These are phyloP conservation scores for Thera britannica DNA, from an alignment of 2,888 invertebrate genomes.

Conservation along the genomic window DNA sequence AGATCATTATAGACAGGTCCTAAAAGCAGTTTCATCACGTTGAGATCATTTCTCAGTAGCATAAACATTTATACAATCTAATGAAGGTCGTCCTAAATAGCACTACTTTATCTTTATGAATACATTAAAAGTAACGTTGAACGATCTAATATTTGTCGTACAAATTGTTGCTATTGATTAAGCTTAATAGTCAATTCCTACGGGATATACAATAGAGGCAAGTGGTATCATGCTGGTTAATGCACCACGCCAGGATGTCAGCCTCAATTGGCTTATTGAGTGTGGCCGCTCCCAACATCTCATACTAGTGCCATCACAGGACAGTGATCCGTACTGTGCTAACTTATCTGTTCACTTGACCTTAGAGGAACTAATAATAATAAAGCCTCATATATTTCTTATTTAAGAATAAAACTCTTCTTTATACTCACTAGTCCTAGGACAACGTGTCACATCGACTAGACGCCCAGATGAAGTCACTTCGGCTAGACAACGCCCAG, in stretches of 20 bases:
- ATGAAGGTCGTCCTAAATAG: neutral
- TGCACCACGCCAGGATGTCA: conserved; percentile 57
- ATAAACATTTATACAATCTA: neutral
- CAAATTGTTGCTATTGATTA: conserved; percentile 48
- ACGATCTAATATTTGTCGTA: conserved; percentile 20
- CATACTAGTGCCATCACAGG: conserved; percentile 16
- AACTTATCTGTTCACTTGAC: too few species aligned
- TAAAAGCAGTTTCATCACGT: neutral
- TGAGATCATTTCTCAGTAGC: neutral
- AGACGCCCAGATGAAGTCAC: too few species aligned
- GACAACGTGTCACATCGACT: too few species aligned
- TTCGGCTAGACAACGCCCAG: too few species aligned
- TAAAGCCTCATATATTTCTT: too few species aligned
- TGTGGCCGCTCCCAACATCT: conserved; percentile 61
- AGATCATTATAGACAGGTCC: neutral
- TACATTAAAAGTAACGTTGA: neutral
- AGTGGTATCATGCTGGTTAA: conserved; percentile 56
- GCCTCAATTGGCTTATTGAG: conserved; percentile 76
- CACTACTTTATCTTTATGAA: neutral
- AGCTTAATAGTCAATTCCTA: conserved; percentile 50
- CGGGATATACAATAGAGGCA: conserved; percentile 44
- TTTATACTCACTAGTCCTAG: too few species aligned
- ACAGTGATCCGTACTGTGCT: too few species aligned
- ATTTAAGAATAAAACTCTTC: too few species aligned
- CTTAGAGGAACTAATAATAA: too few species aligned